These are phyloP conservation scores for Cetoscarus ocellatus DNA, from an alignment of 2,797 vertebrate species.

Conservation along the genomic window DNA sequence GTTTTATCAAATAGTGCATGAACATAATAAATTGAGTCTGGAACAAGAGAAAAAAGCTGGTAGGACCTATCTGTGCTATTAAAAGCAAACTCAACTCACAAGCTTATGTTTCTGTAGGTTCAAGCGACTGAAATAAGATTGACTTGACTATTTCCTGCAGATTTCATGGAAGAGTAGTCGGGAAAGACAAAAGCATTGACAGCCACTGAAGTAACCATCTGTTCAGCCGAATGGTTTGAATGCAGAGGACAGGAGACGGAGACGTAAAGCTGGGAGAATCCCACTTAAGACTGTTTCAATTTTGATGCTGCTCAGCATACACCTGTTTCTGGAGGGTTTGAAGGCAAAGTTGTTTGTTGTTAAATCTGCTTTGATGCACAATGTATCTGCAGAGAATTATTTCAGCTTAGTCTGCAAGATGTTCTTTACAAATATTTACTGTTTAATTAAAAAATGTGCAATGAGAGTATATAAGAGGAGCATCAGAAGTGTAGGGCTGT, in stretches of 20 bases:
- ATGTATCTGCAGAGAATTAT: conserved; percentile 16
- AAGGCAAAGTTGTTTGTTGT: conserved; percentile 22
- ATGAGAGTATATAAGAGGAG: conserved; percentile 8
- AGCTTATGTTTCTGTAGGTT: conserved; percentile 57
- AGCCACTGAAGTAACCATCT: conserved; percentile 68
- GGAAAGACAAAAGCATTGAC: conserved; percentile 67
- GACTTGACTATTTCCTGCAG: conserved; percentile 42
- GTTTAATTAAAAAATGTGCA: conserved; percentile 6
- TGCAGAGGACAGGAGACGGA: conserved; percentile 57
- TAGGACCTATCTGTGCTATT: conserved; percentile 42
- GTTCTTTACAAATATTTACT: conserved; percentile 29
- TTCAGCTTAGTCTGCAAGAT: conserved; percentile 15
- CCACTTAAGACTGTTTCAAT: conserved; percentile 24
- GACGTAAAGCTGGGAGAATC: conserved; percentile 51
- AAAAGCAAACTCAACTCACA: conserved; percentile 43
- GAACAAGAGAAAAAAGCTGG: conserved; percentile 23
- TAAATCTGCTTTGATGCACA: conserved; percentile 36
- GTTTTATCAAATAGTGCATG: conserved; percentile 51
- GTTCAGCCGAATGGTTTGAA: conserved; percentile 68
- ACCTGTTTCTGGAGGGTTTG: conserved; percentile 40
- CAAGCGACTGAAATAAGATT: conserved; percentile 45
- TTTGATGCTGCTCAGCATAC: conserved; percentile 26
- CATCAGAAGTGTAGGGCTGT: neutral
- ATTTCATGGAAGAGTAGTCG: conserved; percentile 63
- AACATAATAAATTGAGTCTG: conserved; percentile 51